phyloP scores from a whole-genome alignment of 1,140 invertebrate species.

The Eriosoma lanigerum region DNA sequence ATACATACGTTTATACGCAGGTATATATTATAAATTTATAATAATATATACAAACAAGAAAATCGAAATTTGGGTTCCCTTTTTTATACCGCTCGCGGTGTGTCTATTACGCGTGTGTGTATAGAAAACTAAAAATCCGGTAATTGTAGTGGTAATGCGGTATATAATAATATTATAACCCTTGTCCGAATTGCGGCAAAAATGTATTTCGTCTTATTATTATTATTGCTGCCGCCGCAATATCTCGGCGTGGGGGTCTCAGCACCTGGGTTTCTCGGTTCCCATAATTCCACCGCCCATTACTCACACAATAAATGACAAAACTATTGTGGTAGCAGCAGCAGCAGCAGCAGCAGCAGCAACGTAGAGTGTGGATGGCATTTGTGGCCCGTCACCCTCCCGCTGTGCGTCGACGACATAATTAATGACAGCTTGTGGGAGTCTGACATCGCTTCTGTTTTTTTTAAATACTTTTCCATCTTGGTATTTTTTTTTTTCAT shows the following conservation, averaged over 20 bases:
- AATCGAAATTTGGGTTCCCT: conserved; percentile 10
- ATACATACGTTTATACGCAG: not conserved
- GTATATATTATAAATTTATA: not conserved
- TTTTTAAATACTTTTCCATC: conserved; percentile 28
- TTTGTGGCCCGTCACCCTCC: conserved; percentile 50
- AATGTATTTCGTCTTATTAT: conserved; percentile 40
- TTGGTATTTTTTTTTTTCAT: conserved; percentile 12
- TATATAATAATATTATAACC: not conserved
- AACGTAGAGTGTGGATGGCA: conserved; percentile 49
- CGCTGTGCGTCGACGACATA: conserved; percentile 47
- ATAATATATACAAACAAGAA: not conserved
- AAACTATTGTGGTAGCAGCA: conserved; percentile 41
- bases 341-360: not conserved
- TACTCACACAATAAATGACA: conserved; percentile 52
- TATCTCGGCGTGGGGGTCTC: conserved; percentile 46
- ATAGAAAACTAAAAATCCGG: conserved; percentile 8
- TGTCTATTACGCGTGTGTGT: not conserved
- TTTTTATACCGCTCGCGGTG: not conserved
- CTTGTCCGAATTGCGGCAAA: conserved; percentile 44
- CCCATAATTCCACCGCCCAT: conserved; percentile 51
- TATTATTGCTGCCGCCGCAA: not conserved
- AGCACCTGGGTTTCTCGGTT: conserved; percentile 50
- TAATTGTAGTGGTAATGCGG: not conserved
- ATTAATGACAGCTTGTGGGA: conserved; percentile 52
- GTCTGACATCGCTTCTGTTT: conserved; percentile 38